phyloP scores from a whole-genome alignment of 2,113 vertebrate genomes.

The Serilophus lunatus region DNA sequence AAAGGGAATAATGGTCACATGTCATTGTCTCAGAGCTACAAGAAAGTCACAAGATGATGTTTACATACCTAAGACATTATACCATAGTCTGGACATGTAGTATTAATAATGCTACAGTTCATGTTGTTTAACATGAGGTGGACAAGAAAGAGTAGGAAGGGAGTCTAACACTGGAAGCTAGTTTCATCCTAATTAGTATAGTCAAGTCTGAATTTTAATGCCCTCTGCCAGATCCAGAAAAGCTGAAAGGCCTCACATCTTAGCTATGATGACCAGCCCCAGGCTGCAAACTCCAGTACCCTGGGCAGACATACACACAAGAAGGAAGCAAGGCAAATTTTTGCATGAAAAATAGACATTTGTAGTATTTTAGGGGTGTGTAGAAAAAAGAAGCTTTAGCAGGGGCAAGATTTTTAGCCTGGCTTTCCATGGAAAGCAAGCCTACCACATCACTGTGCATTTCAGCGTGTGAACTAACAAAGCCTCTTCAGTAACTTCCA shows the following conservation, averaged over 20 bases:
- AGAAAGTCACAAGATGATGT: too few species aligned
- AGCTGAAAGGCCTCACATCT: fast-evolving
- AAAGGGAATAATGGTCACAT: too few species aligned
- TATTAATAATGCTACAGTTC: too few species aligned
- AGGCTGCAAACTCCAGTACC: neutral
- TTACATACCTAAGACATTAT: too few species aligned
- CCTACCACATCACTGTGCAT: fast-evolving
- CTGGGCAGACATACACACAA: fast-evolving
- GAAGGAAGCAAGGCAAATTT: neutral
- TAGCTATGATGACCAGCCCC: fast-evolving
- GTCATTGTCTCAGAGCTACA: too few species aligned
- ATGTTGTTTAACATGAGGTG: neutral
- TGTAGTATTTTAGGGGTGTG: neutral
- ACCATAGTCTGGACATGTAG: too few species aligned
- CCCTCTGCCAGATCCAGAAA: neutral
- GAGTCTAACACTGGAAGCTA: neutral
- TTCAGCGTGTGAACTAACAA: neutral
- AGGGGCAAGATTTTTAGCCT: neutral
- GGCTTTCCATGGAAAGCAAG: neutral
- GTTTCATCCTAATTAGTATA: neutral
- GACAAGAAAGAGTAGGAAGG: neutral
- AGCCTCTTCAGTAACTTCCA: neutral
- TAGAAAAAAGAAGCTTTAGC: neutral
- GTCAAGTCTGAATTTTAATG: neutral
- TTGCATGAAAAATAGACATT: neutral